Base-by-base conservation (phyloP, 1,140 invertebrate genomes). In the Araneus ventricosus region DNA sequence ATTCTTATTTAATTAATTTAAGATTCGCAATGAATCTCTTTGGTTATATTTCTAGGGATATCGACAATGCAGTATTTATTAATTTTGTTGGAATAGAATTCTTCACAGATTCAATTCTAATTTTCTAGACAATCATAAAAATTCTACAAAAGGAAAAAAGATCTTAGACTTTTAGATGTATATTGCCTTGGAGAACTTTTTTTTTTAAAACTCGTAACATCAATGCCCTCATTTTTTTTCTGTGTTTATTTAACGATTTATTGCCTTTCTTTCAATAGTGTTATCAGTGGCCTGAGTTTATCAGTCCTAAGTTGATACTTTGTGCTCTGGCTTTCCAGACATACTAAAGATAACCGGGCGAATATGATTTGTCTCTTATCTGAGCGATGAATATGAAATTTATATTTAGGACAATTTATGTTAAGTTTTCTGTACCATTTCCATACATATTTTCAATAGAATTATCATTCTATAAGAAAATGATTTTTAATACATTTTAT, bases 221-320 rank as follows among this genome's bases (percentile, higher is more conserved):
- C 45, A 61, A 87, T 87, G 52, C 30, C 85, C 85, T 61, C 52
- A 61, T 87, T 87, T 59, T 87, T 86, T 52, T 75, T 82, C 41
- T 20, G 5, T 87, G 85, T 75, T 75, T 88, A 39, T 63, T 70
- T 67, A 27, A 75, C 41, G 63, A 88, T 88, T 88, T 88, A 88
- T 88, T 41, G 70, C 87, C 59, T 39, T 75, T 88, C 87, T 88
- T 88, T 88, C 87, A 88, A 88, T 88, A 75, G 3, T 39, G 39
- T 45, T 88, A 88, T 88, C 87, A 70, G 63, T 70, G 22, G 57
- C 41, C 30, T 39, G 87, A 41, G 34, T 70, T 88, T 88, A 88
- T 88, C 87, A 88, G 61, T 17, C 30, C 34, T 41, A 52, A 45
- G 37, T 88, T 88, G 87, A 88, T 88, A 88, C 87, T 88, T 88